Evolutionary conservation across 2,888 invertebrate species (phyloP), one percentile per base, ranked within the genome.

Genomic region (Drosophila eohydei): DNA sequence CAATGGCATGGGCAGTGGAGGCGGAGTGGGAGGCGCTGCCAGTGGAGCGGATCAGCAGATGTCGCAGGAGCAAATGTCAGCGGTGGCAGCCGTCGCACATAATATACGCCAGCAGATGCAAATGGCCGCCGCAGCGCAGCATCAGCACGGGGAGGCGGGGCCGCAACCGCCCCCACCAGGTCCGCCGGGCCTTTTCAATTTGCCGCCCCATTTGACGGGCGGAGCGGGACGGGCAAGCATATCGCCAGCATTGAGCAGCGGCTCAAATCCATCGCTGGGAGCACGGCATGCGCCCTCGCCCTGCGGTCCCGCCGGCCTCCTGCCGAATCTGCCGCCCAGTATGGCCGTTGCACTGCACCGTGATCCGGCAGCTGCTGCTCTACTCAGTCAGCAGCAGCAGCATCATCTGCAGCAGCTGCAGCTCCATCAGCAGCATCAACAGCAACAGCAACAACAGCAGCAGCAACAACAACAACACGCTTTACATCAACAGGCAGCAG

Each of bases 81-180:
- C 97, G 41, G 97, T 97, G 44, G 97, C 97, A 12, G 96, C 96
- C 21, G 97, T 97, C 62, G 97, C 97, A 16, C 97, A 97, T 93
- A 96, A 96, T 48, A 94, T 97, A 66, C 95, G 97, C 57, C 97
- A 97, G 81, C 97, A 97, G 93, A 97, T 97, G 96, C 93, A 93
- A 88, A 92, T 93, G 91, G 96, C 96, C 0, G 95, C 95, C 6
- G 95, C 95, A 11, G 94, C 94, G 80, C 91, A 91, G 73, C 91
- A 92, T 72, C 88, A 91, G 66, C 89, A 91, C 51, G 82, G 77
- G 54, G 86, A 84, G 62, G 88, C 82, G 82, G 82, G 82, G 57
- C 88, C 82, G 88, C 87, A 85, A 65, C 74, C 78, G 94, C 80
- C 50, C 2, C 50, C 50, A 34, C 50, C 50, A 6, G 50, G 50